Conservation (phyloP, 2,888 invertebrate genomes). For the Stomorhina lunata region DNA sequence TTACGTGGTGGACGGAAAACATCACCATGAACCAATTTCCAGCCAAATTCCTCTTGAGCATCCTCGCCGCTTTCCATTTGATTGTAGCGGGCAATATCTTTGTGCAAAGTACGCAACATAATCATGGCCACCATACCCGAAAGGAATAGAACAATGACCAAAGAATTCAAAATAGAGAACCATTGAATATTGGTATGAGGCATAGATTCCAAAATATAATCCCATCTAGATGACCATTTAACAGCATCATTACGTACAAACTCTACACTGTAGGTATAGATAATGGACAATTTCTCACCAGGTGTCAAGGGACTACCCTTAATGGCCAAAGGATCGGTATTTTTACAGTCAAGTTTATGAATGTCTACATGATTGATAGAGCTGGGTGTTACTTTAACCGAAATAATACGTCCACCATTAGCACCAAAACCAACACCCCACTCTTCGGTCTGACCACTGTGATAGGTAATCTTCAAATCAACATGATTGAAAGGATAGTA, state of each 20-base stretch:
- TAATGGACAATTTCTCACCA: slow-evolving; percentile 83
- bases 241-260: slow-evolving; percentile 90
- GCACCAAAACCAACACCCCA: slow-evolving; percentile 90
- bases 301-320: slow-evolving; percentile 81
- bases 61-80: slow-evolving; percentile 94
- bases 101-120: slow-evolving; percentile 95
- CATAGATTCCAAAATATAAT: slow-evolving; percentile 98
- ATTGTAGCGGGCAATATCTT: slow-evolving; percentile 99
- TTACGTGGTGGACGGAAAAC: slow-evolving; percentile 97
- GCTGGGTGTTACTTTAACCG: slow-evolving; percentile 85
- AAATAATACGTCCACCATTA: slow-evolving; percentile 93
- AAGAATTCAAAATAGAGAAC: slow-evolving; percentile 98
- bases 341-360: slow-evolving; percentile 80
- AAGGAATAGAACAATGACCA: slow-evolving; percentile 97
- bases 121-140: slow-evolving; percentile 99
- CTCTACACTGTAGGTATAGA: slow-evolving; percentile 92
- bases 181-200: slow-evolving; percentile 99
- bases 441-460: slow-evolving; percentile 92
- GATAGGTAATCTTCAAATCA: slow-evolving; percentile 95
- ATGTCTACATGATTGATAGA: slow-evolving; percentile 82
- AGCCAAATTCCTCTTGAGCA: slow-evolving; percentile 92
- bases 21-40: slow-evolving; percentile 99
- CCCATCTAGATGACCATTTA: slow-evolving; percentile 99
- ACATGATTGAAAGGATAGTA: slow-evolving; percentile 99
- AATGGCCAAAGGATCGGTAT: slow-evolving; percentile 86